Evolutionary conservation across 2,113 vertebrate genomes (phyloP).

Genomic region (Willisornis vidua): DNA sequence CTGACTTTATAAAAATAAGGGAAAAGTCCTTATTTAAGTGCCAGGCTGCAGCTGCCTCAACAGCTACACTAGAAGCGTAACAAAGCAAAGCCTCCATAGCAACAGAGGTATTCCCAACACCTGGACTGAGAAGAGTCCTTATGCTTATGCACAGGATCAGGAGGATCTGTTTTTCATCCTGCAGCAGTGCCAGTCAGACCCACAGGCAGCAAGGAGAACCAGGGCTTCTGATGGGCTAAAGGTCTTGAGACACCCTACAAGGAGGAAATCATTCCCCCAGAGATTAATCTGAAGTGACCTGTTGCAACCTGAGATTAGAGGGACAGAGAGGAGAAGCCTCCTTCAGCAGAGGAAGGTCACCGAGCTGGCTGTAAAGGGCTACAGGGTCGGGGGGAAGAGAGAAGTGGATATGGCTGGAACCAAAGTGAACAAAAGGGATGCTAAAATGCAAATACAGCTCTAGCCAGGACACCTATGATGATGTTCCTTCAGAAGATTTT

Average conservation of each 20-base stretch:
- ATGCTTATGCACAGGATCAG: background rate
- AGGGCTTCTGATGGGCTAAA: background rate
- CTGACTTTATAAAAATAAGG: background rate
- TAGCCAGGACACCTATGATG: background rate
- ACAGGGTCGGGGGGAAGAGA: background rate
- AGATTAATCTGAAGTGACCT: background rate
- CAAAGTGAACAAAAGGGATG: background rate
- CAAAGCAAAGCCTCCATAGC: background rate
- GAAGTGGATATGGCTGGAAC: background rate
- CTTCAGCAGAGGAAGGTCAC: background rate
- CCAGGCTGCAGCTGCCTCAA: background rate
- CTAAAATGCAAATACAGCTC: background rate
- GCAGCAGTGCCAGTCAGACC: background rate
- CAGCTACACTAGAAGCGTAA: background rate
- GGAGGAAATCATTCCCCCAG: background rate
- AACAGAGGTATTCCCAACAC: fast-evolving
- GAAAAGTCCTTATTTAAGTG: background rate
- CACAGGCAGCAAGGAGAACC: background rate
- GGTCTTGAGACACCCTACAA: background rate
- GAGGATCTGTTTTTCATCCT: background rate
- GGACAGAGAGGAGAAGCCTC: background rate
- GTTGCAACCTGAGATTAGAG: background rate
- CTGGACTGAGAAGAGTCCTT: fast-evolving
- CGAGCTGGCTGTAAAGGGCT: background rate
- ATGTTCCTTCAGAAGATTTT: background rate